These are phyloP conservation scores for Cheilosia urbana DNA, from an alignment of 2,888 invertebrate species.

Conservation along the genomic window DNA sequence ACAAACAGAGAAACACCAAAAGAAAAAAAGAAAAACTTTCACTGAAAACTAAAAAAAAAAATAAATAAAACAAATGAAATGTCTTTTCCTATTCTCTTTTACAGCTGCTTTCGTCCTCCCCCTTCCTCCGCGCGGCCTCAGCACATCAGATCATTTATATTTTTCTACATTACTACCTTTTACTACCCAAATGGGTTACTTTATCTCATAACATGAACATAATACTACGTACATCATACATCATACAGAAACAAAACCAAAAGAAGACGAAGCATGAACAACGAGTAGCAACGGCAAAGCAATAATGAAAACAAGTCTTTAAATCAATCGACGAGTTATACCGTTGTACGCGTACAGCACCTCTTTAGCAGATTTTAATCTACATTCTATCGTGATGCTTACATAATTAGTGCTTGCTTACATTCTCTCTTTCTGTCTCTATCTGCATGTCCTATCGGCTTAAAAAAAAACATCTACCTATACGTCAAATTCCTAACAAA, in stretches of 20 bases:
- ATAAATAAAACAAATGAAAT: background rate
- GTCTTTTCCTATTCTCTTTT: slow-evolving; percentile 49
- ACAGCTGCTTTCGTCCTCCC: background rate
- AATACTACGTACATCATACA: slow-evolving; percentile 28
- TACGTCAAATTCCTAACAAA: slow-evolving; percentile 47
- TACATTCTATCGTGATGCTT: slow-evolving; percentile 63
- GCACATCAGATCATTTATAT: slow-evolving; percentile 48
- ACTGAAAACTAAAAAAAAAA: slow-evolving; percentile 41
- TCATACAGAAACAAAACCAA: slow-evolving; percentile 22
- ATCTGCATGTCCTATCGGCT: background rate
- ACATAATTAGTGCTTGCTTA: slow-evolving; percentile 45
- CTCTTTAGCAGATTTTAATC: slow-evolving; percentile 45
- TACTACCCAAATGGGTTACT: slow-evolving; percentile 66
- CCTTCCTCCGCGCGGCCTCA: background rate
- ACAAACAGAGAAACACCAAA: background rate
- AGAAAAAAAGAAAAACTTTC: slow-evolving; percentile 56
- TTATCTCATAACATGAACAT: slow-evolving; percentile 65
- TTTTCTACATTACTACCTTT: slow-evolving; percentile 62
- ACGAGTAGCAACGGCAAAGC: slow-evolving; percentile 12
- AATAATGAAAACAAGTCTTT: slow-evolving; percentile 21
- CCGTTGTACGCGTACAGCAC: slow-evolving; percentile 38
- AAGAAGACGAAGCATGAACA: slow-evolving; percentile 18
- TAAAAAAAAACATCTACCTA: background rate
- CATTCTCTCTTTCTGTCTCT: background rate
- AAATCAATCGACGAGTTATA: slow-evolving; percentile 59